Percentiles rank a stretch among this genome's conserved stretches.
Conservation (phyloP, 2,797 vertebrate species). For the Anguilla anguilla region DNA sequence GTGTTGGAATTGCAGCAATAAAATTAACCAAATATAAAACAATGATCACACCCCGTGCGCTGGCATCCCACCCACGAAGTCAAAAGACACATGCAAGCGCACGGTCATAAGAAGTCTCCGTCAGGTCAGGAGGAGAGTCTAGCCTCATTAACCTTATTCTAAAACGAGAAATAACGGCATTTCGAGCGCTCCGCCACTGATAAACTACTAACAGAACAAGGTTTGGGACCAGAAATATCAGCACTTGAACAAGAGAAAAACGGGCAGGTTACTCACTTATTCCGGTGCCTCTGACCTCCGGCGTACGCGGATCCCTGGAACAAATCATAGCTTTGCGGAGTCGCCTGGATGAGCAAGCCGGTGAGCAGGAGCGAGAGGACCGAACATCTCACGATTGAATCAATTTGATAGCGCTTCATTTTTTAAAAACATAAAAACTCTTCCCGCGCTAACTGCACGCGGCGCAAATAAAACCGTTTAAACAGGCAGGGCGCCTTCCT, state of each 20-base stretch:
- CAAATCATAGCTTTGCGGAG: constrained; percentile 64
- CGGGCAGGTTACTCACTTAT: constrained; percentile 62
- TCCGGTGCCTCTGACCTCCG: constrained; percentile 63
- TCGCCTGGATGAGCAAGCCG: constrained; percentile 57
- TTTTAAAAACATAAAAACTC: constrained; percentile 39
- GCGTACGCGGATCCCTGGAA: constrained; percentile 66
- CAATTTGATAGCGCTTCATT: constrained; percentile 47
- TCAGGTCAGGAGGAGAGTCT: background rate
- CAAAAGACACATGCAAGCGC: background rate
- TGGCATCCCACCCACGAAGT: background rate
- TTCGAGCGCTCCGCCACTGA: background rate
- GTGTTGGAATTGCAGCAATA: background rate
- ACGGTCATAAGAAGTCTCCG: background rate
- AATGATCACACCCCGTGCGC: background rate
- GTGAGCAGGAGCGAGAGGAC: constrained; percentile 64
- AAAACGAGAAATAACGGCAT: background rate
- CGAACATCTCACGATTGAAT: constrained; percentile 56
- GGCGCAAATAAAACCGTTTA: constrained; percentile 29
- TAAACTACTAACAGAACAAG: background rate
- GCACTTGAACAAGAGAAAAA: background rate
- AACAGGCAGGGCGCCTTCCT: constrained; percentile 32
- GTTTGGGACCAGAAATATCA: background rate
- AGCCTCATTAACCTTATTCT: background rate
- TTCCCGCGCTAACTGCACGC: constrained; percentile 26
- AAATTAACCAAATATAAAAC: background rate